A percentile compares a stretch with the other conserved stretches of the same genome.
Conservation (phyloP, 2,113 vertebrate genomes). For the Anolis sagrei region DNA sequence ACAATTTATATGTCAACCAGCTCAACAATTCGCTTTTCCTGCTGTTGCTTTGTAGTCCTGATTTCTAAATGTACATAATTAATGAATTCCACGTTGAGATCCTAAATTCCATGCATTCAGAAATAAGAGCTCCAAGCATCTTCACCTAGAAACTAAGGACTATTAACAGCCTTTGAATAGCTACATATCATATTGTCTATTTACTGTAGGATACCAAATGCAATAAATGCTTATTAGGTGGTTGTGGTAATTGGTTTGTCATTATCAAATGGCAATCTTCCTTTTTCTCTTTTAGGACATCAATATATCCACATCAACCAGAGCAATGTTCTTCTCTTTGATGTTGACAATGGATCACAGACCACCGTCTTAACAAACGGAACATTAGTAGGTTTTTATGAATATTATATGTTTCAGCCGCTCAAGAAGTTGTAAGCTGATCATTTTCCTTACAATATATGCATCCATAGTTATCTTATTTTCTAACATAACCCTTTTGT, state of each 20-base stretch:
- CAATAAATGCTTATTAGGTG: background rate
- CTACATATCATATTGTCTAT: slow-evolving; percentile 18
- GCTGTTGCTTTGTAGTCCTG: background rate
- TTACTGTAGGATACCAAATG: background rate
- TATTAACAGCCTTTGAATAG: background rate
- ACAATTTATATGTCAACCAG: background rate
- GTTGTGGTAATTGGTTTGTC: background rate
- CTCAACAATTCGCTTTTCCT: too few species aligned
- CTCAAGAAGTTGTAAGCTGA: background rate
- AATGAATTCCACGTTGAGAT: background rate
- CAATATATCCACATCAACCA: slow-evolving; percentile 75
- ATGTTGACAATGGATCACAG: slow-evolving; percentile 56
- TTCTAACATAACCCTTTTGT: slow-evolving; percentile 7
- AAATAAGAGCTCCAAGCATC: background rate
- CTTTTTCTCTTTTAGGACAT: slow-evolving; percentile 70
- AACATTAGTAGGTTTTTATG: slow-evolving; percentile 74
- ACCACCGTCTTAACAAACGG: slow-evolving; percentile 71
- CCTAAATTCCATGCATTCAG: background rate
- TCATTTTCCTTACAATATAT: background rate
- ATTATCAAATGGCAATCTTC: background rate
- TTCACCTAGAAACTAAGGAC: background rate
- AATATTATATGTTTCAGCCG: background rate
- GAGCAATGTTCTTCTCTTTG: slow-evolving; percentile 66
- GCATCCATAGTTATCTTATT: background rate
- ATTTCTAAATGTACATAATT: background rate